phyloP scores from a whole-genome alignment of 2,113 vertebrate species.

The Nothocercus nigrocapillus region DNA sequence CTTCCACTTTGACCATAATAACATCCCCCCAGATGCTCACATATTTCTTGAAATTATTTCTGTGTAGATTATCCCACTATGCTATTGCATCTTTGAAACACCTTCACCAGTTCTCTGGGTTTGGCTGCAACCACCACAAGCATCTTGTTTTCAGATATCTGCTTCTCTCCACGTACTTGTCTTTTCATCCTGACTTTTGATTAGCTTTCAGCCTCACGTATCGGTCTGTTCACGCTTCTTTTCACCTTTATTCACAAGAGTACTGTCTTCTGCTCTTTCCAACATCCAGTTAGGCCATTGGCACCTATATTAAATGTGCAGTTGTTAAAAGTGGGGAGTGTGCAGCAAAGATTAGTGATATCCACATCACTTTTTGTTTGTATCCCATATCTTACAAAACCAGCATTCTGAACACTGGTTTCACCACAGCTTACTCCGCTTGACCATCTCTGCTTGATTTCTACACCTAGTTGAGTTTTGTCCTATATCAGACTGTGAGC shows the following conservation, averaged over 20 bases:
- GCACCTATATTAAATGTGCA: not conserved
- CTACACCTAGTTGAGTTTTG: not conserved
- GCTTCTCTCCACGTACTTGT: not conserved
- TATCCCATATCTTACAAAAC: not conserved
- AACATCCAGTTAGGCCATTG: not conserved
- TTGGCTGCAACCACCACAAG: not conserved
- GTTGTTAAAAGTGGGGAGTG: not conserved
- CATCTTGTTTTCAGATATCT: not conserved
- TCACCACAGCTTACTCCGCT: not conserved
- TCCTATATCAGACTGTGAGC: not conserved
- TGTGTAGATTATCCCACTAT: not conserved
- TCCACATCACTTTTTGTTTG: not conserved
- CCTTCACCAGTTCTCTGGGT: not conserved
- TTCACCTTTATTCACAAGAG: not conserved
- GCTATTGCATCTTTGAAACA: not conserved
- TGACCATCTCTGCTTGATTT: not conserved
- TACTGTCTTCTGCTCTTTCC: not conserved
- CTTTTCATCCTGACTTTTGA: not conserved
- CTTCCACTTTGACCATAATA: not conserved
- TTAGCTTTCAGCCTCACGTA: not conserved
- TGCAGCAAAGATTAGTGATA: not conserved
- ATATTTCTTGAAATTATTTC: not conserved
- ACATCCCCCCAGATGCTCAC: not conserved
- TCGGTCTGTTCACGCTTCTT: not conserved
- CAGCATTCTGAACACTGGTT: accelerated